Evolutionary conservation across 2,113 vertebrate species (phyloP), one percentile per base, ranked within the genome.

Genomic region (Ia io): DNA sequence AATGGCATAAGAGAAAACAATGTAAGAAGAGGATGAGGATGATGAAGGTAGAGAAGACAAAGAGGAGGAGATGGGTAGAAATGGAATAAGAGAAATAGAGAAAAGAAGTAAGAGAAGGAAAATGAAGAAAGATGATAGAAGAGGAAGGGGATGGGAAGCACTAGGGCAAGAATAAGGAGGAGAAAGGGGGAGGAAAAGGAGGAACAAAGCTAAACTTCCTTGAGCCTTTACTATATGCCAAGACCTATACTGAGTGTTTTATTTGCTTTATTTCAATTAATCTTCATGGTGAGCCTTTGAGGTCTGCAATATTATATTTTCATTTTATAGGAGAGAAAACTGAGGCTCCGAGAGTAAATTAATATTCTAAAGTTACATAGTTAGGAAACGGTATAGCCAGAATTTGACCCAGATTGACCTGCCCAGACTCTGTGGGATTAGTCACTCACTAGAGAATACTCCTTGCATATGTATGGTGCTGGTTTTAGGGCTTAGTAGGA

Each of bases 251-350:
- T 63, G 22, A 23, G 2, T 79, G 16, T 70, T 87, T 80, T 47
- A 88, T 73, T 85, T 84, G 5, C 20, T 10, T 59, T 67, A 40
- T 56, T 88, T 85, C 83, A 51, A 84, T 63, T 49, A 56, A 77
- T 79, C 11, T 78, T 93, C 42, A 56, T 0, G 37, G 32, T 37
- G 16, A 84, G 23, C 2, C n/a, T 80, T 13, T 76, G 42, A 95
- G 30, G 28, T 28, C n/a, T 49, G 5, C 25, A 79, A 40, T 85
- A 32, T 4, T 44, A 51, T n/a, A 70, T 53, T 1, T 6, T 44
- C 13, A 86, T 76, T 95, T 87, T 87, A 44, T 18, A 73, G n/a
- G 28, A 84, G 25, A 91, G 37, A 20, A 94, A 88, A 94, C 20
- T 76, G 32, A 92, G 14, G 37, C 35, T 37, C 16, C 35, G 22